Conservation (phyloP, 2,888 invertebrate genomes). For the Tetropium fuscum region DNA sequence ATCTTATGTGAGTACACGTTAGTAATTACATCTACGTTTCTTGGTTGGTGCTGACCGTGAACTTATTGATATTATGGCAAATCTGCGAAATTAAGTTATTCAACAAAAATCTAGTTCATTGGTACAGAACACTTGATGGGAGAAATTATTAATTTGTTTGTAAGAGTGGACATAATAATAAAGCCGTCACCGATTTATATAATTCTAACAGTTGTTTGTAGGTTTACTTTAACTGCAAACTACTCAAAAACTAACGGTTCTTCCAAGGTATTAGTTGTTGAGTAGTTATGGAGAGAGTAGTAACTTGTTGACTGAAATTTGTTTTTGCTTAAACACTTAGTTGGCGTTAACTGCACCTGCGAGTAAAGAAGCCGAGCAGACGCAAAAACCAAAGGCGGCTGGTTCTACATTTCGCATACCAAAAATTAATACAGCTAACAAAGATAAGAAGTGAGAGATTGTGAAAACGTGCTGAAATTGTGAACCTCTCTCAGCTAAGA, state of each 20-base stretch:
- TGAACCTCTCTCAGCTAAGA: not conserved
- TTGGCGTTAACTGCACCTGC: slow-evolving; percentile 16
- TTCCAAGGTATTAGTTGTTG: not conserved
- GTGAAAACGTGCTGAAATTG: not conserved
- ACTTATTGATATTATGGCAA: too few species aligned
- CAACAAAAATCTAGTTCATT: too few species aligned
- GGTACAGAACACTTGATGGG: too few species aligned
- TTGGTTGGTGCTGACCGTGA: too few species aligned
- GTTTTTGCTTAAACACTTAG: slow-evolving; percentile 24
- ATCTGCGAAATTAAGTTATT: too few species aligned
- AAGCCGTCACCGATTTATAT: too few species aligned
- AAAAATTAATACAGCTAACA: slow-evolving; percentile 27
- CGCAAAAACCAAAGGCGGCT: slow-evolving; percentile 7
- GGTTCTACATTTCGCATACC: slow-evolving; percentile 27
- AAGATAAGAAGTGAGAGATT: slow-evolving; percentile 20
- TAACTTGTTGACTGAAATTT: slow-evolving; percentile 18
- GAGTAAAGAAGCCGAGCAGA: slow-evolving; percentile 11
- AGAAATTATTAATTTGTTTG: too few species aligned
- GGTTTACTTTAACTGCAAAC: not conserved
- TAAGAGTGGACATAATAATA: too few species aligned
- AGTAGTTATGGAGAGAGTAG: not conserved
- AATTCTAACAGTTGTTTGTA: too few species aligned
- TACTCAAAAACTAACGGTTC: not conserved
- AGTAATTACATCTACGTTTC: too few species aligned
- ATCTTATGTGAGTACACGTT: too few species aligned